Conservation (phyloP, 2,797 vertebrate genomes). For the Kryptolebias ocellatus region DNA sequence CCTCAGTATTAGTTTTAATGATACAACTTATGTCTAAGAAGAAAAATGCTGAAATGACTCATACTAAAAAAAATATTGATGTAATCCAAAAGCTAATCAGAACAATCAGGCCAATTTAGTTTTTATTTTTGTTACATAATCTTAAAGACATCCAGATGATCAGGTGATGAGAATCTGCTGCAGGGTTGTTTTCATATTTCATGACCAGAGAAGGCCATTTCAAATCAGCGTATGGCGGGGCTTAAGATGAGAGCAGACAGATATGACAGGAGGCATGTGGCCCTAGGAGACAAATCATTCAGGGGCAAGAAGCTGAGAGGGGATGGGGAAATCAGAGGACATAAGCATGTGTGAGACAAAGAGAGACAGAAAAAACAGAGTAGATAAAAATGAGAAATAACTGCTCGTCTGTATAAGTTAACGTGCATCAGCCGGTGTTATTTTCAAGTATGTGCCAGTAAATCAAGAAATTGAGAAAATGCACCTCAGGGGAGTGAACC, state of each 20-base stretch:
- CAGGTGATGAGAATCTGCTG: slow-evolving; percentile 2
- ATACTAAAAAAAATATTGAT: neutral
- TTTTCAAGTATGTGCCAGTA: slow-evolving; percentile 17
- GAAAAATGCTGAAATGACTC: neutral
- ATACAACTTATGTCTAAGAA: neutral
- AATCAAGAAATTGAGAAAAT: slow-evolving; percentile 26
- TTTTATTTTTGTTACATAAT: neutral
- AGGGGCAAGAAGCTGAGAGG: slow-evolving; percentile 21
- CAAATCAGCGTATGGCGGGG: slow-evolving; percentile 34
- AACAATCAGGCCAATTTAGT: slow-evolving; percentile 3
- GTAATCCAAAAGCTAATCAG: slow-evolving; percentile 6
- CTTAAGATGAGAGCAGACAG: slow-evolving; percentile 59
- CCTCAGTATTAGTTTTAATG: neutral
- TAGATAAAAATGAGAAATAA: neutral
- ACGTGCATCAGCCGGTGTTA: slow-evolving; percentile 19
- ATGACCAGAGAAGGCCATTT: slow-evolving; percentile 33
- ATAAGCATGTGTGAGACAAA: slow-evolving; percentile 20
- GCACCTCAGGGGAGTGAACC: slow-evolving; percentile 28
- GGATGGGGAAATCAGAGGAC: slow-evolving; percentile 41
- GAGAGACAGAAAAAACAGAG: neutral
- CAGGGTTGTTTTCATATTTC: slow-evolving; percentile 36
- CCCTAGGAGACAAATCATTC: slow-evolving; percentile 43
- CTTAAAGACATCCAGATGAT: slow-evolving; percentile 2
- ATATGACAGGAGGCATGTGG: slow-evolving; percentile 47
- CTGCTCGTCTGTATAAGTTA: slow-evolving; percentile 9